phyloP scores from a whole-genome alignment of 2,113 vertebrate genomes.

The Amia ocellicauda region DNA sequence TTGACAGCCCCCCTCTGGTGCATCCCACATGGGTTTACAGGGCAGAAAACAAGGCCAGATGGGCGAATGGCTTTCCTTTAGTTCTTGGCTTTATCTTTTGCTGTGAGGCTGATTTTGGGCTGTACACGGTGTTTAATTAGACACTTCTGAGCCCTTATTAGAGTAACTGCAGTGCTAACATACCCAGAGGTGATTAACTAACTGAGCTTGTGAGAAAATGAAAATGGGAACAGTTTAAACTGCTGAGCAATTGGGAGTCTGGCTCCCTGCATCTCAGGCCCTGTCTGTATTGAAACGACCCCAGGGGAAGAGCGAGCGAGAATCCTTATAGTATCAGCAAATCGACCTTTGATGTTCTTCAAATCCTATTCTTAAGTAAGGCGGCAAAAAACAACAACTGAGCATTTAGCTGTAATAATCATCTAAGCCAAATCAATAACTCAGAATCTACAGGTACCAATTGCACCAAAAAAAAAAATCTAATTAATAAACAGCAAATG shows the following conservation, averaged over 20 bases:
- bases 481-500: too few relatives aligned
- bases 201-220: neutral
- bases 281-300: too few relatives aligned
- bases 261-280: neutral
- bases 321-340: neutral
- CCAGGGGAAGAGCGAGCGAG: neutral
- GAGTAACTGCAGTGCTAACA: neutral
- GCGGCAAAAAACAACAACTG: neutral
- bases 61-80: neutral
- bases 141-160: slow-evolving; percentile 3
- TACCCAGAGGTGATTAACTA: too few relatives aligned
- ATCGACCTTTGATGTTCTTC: slow-evolving; percentile 4
- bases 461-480: too few relatives aligned
- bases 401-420: neutral
- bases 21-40: neutral
- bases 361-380: neutral
- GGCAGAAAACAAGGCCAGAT: neutral
- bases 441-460: neutral
- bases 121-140: slow-evolving; percentile 3
- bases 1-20: slow-evolving; percentile 7
- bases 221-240: neutral
- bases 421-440: slow-evolving; percentile 1
- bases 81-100: neutral
- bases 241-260: neutral
- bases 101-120: neutral